phyloP scores from a whole-genome alignment of 2,797 vertebrate genomes.

The Xenopus petersii region DNA sequence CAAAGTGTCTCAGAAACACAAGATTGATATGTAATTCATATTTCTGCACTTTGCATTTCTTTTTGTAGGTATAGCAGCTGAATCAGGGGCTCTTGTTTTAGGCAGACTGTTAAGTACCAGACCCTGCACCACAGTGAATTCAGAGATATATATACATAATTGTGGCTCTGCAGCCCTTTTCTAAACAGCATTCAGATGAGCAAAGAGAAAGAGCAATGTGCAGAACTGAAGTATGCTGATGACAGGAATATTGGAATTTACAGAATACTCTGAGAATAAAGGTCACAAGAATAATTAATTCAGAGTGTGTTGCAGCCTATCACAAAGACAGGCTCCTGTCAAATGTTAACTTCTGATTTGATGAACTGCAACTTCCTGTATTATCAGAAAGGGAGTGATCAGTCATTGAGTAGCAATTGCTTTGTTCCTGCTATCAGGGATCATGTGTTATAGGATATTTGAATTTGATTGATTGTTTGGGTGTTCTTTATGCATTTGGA shows the following conservation, averaged over 20 bases:
- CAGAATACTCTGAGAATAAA: constrained; percentile 7
- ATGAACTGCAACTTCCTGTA: too few relatives aligned
- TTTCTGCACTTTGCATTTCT: constrained; percentile 15
- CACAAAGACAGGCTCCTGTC: not conserved
- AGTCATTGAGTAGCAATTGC: too few relatives aligned
- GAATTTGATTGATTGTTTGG: too few relatives aligned
- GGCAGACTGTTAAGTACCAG: constrained; percentile 24
- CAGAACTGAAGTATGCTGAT: not conserved
- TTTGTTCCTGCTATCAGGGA: too few relatives aligned
- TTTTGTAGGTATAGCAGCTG: constrained; percentile 17
- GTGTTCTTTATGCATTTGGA: too few relatives aligned
- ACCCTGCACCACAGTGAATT: constrained; percentile 18
- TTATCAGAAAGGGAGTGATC: too few relatives aligned
- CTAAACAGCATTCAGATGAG: constrained; percentile 31
- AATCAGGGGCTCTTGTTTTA: constrained; percentile 28
- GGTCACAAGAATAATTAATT: constrained; percentile 15
- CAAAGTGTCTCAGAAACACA: too few relatives aligned
- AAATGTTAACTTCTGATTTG: too few relatives aligned
- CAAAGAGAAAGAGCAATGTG: not conserved
- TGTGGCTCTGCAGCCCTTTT: constrained; percentile 13
- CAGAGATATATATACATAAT: constrained; percentile 39
- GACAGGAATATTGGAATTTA: constrained; percentile 16
- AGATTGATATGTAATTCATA: not conserved
- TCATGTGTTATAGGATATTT: too few relatives aligned
- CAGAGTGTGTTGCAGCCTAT: not conserved